Evolutionary conservation across 2,888 invertebrate genomes (phyloP).

Genomic region (Tupiocoris notatus): DNA sequence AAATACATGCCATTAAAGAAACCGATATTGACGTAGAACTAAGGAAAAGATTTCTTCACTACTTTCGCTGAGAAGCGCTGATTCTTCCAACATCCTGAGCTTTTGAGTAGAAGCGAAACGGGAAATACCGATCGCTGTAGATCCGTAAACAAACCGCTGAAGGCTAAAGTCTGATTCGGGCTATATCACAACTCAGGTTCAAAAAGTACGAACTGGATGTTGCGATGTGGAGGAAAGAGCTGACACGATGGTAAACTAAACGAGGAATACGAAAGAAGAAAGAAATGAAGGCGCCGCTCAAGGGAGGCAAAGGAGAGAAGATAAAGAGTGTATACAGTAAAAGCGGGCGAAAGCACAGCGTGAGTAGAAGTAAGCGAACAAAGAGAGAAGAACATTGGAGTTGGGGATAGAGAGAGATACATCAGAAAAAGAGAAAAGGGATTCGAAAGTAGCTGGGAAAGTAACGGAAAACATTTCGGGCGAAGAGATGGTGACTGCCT

Average conservation of each 20-base stretch:
- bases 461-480: not conserved
- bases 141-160: conserved; percentile 12
- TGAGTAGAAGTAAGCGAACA: not conserved
- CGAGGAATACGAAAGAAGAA: not conserved
- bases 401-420: not conserved
- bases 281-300: too few relatives aligned
- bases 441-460: not conserved
- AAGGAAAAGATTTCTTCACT: conserved; percentile 12
- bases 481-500: not conserved
- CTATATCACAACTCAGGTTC: conserved; percentile 22
- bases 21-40: conserved; percentile 21
- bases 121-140: conserved; percentile 23
- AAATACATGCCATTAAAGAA: not conserved
- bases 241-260: not conserved
- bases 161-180: conserved; percentile 23
- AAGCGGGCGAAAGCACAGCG: not conserved
- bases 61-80: not conserved
- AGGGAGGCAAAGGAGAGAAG: not conserved
- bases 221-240: not conserved
- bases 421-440: not conserved
- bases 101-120: not conserved
- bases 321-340: not conserved
- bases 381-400: not conserved
- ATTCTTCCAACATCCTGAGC: conserved; percentile 3
- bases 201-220: conserved; percentile 1